These are phyloP conservation scores for Eurosta solidaginis DNA, from an alignment of 1,140 invertebrate genomes.

Conservation along the genomic window DNA sequence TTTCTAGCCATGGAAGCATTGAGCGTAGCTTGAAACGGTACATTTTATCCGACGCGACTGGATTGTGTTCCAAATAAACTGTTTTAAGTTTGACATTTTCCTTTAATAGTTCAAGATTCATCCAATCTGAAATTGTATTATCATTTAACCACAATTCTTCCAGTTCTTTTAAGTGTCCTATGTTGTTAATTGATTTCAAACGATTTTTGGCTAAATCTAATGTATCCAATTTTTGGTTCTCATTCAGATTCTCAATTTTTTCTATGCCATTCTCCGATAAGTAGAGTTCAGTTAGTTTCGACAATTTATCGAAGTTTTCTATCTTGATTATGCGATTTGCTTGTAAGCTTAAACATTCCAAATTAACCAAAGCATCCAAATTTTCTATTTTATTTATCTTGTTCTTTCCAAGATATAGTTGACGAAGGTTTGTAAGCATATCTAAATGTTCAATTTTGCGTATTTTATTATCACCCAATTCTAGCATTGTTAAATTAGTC, in stretches of 20 bases:
- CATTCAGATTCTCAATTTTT: conserved; percentile 73
- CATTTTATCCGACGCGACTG: conserved; percentile 79
- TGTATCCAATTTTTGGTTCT: conserved; percentile 76
- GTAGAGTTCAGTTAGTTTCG: conserved; percentile 86
- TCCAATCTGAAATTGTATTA: conserved; percentile 88
- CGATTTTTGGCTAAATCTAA: conserved; percentile 90
- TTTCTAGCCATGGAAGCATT: conserved; percentile 80
- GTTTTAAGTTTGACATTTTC: conserved; percentile 80
- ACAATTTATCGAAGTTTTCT: conserved; percentile 79
- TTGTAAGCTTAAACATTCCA: conserved; percentile 87
- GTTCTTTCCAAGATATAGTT: conserved; percentile 93
- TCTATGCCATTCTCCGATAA: conserved; percentile 92
- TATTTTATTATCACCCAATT: conserved; percentile 88
- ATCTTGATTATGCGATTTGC: conserved; percentile 88
- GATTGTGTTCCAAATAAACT: conserved; percentile 94
- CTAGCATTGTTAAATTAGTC: conserved; percentile 80
- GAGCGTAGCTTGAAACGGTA: conserved; percentile 93
- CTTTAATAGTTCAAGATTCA: conserved; percentile 76
- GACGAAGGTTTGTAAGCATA: conserved; percentile 72
- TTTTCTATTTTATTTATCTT: conserved; percentile 92
- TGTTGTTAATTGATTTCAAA: conserved; percentile 80
- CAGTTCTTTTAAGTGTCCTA: conserved; percentile 75
- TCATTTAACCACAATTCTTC: conserved; percentile 97
- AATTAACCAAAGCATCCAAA: conserved; percentile 74
- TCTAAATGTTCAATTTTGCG: conserved; percentile 86